phyloP scores from a whole-genome alignment of 2,888 invertebrate genomes.

The Drosophila mulleri region DNA sequence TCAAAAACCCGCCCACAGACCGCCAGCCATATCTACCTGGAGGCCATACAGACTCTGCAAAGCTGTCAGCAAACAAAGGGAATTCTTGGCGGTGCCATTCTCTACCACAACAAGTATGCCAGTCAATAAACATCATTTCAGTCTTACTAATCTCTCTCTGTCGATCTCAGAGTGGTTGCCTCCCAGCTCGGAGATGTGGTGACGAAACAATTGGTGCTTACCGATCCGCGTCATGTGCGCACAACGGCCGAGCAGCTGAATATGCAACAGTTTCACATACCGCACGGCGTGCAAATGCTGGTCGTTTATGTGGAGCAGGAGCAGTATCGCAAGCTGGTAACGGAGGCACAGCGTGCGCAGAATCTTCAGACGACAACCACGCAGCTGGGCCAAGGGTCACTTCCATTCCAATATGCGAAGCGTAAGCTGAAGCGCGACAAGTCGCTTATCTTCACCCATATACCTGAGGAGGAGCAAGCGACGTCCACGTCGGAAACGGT shows the following conservation, averaged over 20 bases:
- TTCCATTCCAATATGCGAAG: conserved; percentile 83
- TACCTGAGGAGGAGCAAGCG: conserved; percentile 89
- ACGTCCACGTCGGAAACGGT: background rate
- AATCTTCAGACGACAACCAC: conserved; percentile 81
- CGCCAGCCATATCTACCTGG: conserved; percentile 93
- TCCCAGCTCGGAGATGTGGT: conserved; percentile 91
- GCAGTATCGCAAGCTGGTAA: conserved; percentile 87
- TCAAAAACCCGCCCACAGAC: conserved; percentile 86
- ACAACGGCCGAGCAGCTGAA: conserved; percentile 90
- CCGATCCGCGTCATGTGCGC: conserved; percentile 93
- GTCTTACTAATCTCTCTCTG: background rate
- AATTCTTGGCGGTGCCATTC: conserved; percentile 93
- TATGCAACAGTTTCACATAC: conserved; percentile 89
- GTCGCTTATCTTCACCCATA: conserved; percentile 92
- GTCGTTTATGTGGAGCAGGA: conserved; percentile 90
- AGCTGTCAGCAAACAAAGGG: conserved; percentile 92
- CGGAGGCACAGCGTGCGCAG: conserved; percentile 85
- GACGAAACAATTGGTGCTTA: conserved; percentile 92
- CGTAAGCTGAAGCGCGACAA: conserved; percentile 90
- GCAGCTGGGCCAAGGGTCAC: conserved; percentile 71
- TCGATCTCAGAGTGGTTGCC: conserved; percentile 89
- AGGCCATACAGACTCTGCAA: conserved; percentile 94
- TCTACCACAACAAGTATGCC: conserved; percentile 93
- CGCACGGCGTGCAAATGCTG: conserved; percentile 92
- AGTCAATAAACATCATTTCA: rapidly evolving